Conservation (phyloP, 2,888 invertebrate species). For the Tetranychus truncatus region DNA sequence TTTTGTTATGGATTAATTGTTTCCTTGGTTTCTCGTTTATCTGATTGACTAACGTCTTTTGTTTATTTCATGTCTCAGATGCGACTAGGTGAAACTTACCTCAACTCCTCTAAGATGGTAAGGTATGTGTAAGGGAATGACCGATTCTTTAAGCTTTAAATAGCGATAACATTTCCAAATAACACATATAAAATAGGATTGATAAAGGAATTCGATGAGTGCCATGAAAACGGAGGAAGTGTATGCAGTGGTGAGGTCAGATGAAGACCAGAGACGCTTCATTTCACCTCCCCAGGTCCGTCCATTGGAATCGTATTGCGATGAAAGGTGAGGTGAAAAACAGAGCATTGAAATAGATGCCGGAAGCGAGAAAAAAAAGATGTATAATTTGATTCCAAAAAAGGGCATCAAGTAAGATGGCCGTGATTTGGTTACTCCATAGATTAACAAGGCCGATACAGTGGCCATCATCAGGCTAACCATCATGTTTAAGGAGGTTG, state of each 20-base stretch:
- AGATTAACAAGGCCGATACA: constrained; percentile 21
- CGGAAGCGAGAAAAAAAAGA: constrained; percentile 22
- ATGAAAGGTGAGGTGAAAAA: not conserved
- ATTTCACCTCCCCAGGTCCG: not conserved
- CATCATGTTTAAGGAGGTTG: constrained; percentile 13
- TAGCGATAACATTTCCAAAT: constrained; percentile 23
- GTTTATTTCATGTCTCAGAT: not conserved
- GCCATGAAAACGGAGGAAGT: constrained; percentile 18
- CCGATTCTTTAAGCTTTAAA: constrained; percentile 20
- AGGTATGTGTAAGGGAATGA: constrained; percentile 12
- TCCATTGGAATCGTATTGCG: not conserved
- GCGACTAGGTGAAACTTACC: not conserved
- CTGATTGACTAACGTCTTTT: not conserved
- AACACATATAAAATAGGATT: constrained; percentile 21
- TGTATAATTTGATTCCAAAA: constrained; percentile 22
- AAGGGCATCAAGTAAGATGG: constrained; percentile 21
- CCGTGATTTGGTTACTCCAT: constrained; percentile 21
- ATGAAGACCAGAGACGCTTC: constrained; percentile 6
- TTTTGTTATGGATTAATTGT: no score
- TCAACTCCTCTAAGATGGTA: not conserved
- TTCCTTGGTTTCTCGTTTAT: not conserved
- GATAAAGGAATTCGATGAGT: constrained; percentile 17
- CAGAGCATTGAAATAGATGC: constrained; percentile 22
- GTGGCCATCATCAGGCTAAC: constrained; percentile 15
- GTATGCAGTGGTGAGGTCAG: constrained; percentile 11